Percentiles rank a stretch among this genome's conserved stretches.
Conservation (phyloP, 2,113 vertebrate genomes). For the Gallinago paraguaiae region DNA sequence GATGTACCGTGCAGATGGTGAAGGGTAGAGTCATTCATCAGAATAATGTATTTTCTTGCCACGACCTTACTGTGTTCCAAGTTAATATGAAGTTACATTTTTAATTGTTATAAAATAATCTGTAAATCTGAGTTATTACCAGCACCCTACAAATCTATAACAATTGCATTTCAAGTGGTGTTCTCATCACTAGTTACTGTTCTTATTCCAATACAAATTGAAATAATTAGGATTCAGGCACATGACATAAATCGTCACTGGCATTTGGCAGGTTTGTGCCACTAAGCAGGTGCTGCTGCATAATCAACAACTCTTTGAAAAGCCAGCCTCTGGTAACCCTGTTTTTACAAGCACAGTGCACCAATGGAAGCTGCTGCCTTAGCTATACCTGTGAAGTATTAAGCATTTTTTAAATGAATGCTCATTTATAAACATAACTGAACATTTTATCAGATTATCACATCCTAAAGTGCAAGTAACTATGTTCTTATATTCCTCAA, state of each 20-base stretch:
- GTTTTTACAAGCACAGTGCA: background rate
- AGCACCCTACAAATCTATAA: fast-evolving
- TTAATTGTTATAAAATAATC: background rate
- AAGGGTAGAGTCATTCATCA: background rate
- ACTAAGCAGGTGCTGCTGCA: constrained; percentile 3
- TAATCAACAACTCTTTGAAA: background rate
- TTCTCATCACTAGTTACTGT: background rate
- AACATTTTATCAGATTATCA: background rate
- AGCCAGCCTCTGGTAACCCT: background rate
- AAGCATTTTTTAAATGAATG: background rate
- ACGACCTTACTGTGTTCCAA: background rate
- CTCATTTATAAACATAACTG: background rate
- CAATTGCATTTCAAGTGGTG: background rate
- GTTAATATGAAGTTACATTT: background rate
- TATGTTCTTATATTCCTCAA: background rate
- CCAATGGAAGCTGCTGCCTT: background rate
- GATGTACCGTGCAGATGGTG: background rate
- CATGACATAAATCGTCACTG: background rate
- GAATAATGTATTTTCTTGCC: background rate
- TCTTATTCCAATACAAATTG: background rate
- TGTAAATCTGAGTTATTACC: background rate
- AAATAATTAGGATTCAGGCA: background rate
- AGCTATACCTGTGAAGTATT: fast-evolving
- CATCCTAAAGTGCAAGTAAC: background rate
- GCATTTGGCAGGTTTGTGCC: background rate